Percentiles rank a stretch among this genome's conserved stretches.
Evolutionary conservation across 2,113 vertebrate species (phyloP).

Genomic region (Poecile atricapillus): DNA sequence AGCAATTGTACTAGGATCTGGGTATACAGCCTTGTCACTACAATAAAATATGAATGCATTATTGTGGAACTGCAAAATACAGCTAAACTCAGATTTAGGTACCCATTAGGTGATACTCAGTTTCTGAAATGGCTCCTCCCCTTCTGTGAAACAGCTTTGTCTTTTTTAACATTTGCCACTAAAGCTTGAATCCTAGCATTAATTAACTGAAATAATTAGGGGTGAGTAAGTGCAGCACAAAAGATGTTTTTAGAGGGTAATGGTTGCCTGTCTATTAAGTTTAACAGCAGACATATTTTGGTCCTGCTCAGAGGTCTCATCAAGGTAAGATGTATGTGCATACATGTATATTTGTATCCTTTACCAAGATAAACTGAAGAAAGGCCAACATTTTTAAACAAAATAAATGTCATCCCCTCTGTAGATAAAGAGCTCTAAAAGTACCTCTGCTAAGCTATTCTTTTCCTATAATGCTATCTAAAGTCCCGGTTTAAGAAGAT

Average conservation of each 20-base stretch:
- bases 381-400: not conserved
- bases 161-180: not conserved
- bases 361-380: not conserved
- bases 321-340: not conserved
- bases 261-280: not conserved
- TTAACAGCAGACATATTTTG: not conserved
- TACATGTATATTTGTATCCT: not conserved
- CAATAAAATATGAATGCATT: not conserved
- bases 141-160: not conserved
- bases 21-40: not conserved
- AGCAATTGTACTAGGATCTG: not conserved
- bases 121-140: not conserved
- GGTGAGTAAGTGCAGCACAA: not conserved
- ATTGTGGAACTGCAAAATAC: not conserved
- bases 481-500: not conserved
- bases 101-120: not conserved
- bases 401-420: not conserved
- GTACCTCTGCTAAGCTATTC: not conserved
- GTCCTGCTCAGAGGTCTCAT: not conserved
- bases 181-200: not conserved
- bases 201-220: not conserved
- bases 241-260: not conserved
- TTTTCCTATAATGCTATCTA: not conserved
- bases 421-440: not conserved
- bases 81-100: not conserved